Evolutionary conservation across 2,113 vertebrate species (phyloP).

Genomic region (Nerophis ophidion): DNA sequence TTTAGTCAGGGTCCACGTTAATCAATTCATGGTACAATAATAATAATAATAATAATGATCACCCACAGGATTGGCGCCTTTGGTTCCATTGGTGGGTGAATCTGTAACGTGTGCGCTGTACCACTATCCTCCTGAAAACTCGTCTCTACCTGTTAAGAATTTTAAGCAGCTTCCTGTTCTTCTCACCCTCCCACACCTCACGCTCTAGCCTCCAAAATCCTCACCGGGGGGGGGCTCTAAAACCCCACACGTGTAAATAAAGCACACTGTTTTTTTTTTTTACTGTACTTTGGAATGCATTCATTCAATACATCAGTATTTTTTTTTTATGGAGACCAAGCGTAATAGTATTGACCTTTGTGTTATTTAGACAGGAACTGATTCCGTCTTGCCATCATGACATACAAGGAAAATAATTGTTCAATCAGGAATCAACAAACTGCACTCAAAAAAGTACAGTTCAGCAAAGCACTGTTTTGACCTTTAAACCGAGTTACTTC

Average conservation of each 20-base stretch:
- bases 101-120: constrained; percentile 28
- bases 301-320: constrained; percentile 1
- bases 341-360: background rate
- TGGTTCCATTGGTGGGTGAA: background rate
- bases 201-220: constrained; percentile 40
- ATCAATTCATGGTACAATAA: no score
- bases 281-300: constrained; percentile 5
- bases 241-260: constrained; percentile 18
- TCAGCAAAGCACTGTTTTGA: no score
- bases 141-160: constrained; percentile 66
- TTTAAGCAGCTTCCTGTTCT: constrained; percentile 60
- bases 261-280: constrained; percentile 1
- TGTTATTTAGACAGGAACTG: no score
- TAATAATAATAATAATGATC: no score
- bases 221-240: constrained; percentile 14
- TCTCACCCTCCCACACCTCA: constrained; percentile 52
- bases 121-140: constrained; percentile 57
- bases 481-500: no score
- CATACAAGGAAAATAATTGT: no score
- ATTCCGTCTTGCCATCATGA: no score
- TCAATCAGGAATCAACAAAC: no score
- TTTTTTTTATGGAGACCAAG: constrained; percentile 11
- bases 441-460: no score
- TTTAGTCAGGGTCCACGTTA: no score
- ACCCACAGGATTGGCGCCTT: no score